A percentile compares a stretch with the other conserved stretches of the same genome.
These are phyloP conservation scores for Podilymbus podiceps DNA, from an alignment of 2,113 vertebrate genomes.

Conservation along the genomic window DNA sequence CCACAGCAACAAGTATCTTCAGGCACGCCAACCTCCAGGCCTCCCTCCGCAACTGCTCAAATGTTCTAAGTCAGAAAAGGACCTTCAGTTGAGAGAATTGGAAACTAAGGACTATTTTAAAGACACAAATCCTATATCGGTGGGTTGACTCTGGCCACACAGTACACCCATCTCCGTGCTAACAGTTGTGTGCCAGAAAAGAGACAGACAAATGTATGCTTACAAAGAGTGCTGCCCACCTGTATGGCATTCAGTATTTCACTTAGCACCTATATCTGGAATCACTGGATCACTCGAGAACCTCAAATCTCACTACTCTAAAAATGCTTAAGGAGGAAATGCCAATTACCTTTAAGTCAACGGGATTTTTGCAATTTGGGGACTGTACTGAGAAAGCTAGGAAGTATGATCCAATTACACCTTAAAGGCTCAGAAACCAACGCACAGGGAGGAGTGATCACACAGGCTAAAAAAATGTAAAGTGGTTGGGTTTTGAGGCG, in stretches of 20 bases:
- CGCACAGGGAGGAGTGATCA: not conserved
- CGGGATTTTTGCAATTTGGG: not conserved
- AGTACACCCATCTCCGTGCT: not conserved
- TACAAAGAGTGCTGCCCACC: not conserved
- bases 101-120: not conserved
- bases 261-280: not conserved
- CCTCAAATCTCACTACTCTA: not conserved
- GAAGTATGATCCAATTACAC: not conserved
- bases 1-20: not conserved
- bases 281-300: not conserved
- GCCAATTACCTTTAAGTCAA: not conserved
- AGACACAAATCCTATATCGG: not conserved
- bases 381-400: not conserved
- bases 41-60: not conserved
- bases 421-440: not conserved
- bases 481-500: rapidly evolving
- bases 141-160: not conserved
- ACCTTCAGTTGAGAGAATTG: rapidly evolving
- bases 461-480: not conserved
- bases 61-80: not conserved
- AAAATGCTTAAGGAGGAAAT: not conserved
- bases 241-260: not conserved
- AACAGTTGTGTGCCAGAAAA: not conserved
- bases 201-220: rapidly evolving
- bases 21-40: not conserved